These are phyloP conservation scores for Diplodus sargus DNA, from an alignment of 2,797 vertebrate species.

Conservation along the genomic window DNA sequence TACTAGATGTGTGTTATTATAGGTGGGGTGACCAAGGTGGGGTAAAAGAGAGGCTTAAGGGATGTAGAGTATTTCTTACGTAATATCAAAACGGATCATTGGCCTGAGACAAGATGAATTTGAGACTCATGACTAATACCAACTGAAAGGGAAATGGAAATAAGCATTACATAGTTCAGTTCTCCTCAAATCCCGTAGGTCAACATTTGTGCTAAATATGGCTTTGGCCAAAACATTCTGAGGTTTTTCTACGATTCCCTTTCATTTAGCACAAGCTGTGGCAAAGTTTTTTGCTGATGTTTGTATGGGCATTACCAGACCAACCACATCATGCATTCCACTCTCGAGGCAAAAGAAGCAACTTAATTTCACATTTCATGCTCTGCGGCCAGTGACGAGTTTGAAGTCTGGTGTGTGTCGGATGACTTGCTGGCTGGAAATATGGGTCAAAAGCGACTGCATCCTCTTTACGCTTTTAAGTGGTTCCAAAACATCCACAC, in stretches of 20 bases:
- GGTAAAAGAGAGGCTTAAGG: slow-evolving; percentile 29
- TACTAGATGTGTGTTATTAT: slow-evolving; percentile 29
- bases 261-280: slow-evolving; percentile 63
- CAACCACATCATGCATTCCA: slow-evolving; percentile 70
- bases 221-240: slow-evolving; percentile 45
- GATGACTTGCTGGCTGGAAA: slow-evolving; percentile 41
- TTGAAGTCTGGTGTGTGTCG: slow-evolving; percentile 28
- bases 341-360: slow-evolving; percentile 28
- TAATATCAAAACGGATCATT: slow-evolving; percentile 1
- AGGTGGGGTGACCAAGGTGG: not conserved
- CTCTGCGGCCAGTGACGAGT: slow-evolving; percentile 47
- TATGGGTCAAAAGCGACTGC: slow-evolving; percentile 41
- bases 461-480: slow-evolving; percentile 23
- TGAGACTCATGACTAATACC: slow-evolving; percentile 23
- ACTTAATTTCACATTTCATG: slow-evolving; percentile 66
- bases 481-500: slow-evolving; percentile 18
- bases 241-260: slow-evolving; percentile 56
- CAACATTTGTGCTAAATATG: slow-evolving; percentile 65
- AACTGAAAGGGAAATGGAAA: slow-evolving; percentile 38
- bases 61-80: slow-evolving; percentile 37
- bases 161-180: slow-evolving; percentile 32
- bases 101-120: slow-evolving; percentile 5
- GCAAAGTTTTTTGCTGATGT: slow-evolving; percentile 60
- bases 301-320: slow-evolving; percentile 56
- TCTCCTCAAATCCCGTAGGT: slow-evolving; percentile 52